A percentile compares a stretch with the other conserved stretches of the same genome.
Conservation (phyloP, 2,797 vertebrate species). For the Sebastes jordani region DNA sequence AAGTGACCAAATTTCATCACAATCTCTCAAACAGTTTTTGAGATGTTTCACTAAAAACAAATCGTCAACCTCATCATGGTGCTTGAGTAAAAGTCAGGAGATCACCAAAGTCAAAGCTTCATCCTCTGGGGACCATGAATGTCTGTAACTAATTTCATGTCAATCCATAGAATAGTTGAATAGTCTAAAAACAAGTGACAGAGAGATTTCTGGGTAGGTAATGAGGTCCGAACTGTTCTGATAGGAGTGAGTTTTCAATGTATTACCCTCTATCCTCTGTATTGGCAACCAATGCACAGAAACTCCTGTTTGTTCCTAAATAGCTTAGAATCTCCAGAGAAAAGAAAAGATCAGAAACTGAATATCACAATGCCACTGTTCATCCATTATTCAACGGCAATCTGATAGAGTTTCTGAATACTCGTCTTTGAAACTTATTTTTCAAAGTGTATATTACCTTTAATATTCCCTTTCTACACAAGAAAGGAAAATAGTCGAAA, state of each 20-base stretch:
- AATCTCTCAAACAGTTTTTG: neutral
- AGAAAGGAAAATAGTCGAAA: neutral
- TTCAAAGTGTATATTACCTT: conserved; percentile 20
- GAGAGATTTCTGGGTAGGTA: neutral
- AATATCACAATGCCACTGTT: conserved; percentile 15
- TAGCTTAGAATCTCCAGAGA: conserved; percentile 6
- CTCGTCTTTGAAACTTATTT: conserved; percentile 37
- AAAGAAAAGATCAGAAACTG: neutral
- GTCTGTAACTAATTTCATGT: too few relatives aligned
- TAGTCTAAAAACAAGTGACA: neutral
- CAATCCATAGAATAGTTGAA: neutral
- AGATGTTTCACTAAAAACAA: neutral
- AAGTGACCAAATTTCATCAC: neutral
- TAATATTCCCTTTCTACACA: conserved; percentile 25
- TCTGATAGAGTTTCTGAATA: conserved; percentile 40
- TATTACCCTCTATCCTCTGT: neutral
- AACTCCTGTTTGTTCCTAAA: conserved; percentile 1
- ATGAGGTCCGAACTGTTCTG: neutral
- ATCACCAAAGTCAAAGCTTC: neutral
- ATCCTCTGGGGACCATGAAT: neutral
- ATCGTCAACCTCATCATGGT: neutral
- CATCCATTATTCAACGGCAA: conserved; percentile 59
- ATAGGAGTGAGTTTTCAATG: neutral
- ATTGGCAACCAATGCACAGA: neutral
- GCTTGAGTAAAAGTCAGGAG: neutral